Base-by-base conservation (phyloP, 37 sponge, comb jelly and placozoan genomes). In the Axinella damicornis region DNA sequence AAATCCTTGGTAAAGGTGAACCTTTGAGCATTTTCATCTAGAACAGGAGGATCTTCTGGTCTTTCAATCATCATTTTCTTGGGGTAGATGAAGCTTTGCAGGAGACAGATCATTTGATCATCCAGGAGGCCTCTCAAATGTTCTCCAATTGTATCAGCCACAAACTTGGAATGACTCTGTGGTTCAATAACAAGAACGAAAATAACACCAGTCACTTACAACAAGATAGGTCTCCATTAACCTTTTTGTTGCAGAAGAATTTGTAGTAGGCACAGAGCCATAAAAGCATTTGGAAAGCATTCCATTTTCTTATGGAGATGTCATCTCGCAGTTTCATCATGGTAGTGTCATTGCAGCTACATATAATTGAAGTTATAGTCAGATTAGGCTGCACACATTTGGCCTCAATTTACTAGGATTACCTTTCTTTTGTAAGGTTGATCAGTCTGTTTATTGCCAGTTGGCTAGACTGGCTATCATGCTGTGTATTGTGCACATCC, bases 211-310 rank as follows among this genome's bases (percentile, higher is more conserved):
- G n/a, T n/a, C n/a, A n/a, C n/a, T n/a, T n/a, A n/a, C n/a, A n/a
- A n/a, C n/a, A n/a, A n/a, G n/a, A n/a, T n/a, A 46, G 4, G 46
- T 46, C 4, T 46, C 6, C 46, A 46, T 46, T 46, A 4, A 55
- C 18, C 68, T 78, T 79, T 59, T 71, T 71, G 11, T 74, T 59
- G 20, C 41, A 58, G 62, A 62, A 85, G 37, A 90, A 90, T 4
- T 80, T 85, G 54, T 90, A 65, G 73, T 90, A 90, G 12, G 66
- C 71, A 55, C 68, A 71, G 16, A 90, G 74, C 91, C 91, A 90
- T 25, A 90, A 34, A 17, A 62, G 27, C 85, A 90, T 84, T 53
- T n/a, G 40, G 73, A 73, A 73, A 39, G 54, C 34, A 31, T 20
- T 38, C 22, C 34, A 36, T 35, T 69, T 69, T 22, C 0, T 33